Conservation (phyloP, 2,797 vertebrate genomes). For the Setipinna tenuifilis region DNA sequence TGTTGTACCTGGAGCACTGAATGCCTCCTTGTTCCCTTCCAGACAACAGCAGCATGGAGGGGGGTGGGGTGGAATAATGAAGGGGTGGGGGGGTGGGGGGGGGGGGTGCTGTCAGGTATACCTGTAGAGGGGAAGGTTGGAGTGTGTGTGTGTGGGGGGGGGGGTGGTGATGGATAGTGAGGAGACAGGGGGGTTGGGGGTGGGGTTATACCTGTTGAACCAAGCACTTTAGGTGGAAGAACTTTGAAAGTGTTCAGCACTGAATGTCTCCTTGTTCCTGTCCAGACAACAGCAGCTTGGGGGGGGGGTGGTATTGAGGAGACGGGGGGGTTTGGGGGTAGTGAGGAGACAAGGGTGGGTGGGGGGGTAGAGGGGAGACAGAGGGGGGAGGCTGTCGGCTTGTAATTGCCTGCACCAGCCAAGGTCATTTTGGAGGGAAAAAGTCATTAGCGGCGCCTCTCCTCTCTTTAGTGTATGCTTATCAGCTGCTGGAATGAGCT, state of each 20-base stretch:
- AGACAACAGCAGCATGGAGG: conserved; percentile 31
- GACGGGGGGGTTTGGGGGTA: no score
- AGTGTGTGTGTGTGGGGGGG: no score
- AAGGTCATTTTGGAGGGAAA: conserved; percentile 56
- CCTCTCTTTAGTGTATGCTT: conserved; percentile 54
- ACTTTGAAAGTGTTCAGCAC: no score
- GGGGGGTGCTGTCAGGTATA: conserved; percentile 33
- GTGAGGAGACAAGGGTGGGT: no score
- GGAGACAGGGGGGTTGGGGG: no score
- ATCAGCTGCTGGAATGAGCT: conserved; percentile 54
- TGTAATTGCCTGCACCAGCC: conserved; percentile 55
- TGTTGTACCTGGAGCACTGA: conserved; percentile 31
- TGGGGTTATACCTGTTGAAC: no score
- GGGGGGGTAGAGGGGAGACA: no score
- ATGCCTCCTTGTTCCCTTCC: conserved; percentile 36
- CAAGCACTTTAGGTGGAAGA: no score
- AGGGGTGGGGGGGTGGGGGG: not conserved
- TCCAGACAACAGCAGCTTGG: no score
- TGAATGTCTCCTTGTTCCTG: no score
- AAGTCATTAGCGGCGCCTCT: conserved; percentile 54
- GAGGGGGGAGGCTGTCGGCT: conserved; percentile 23
- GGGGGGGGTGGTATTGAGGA: not conserved
- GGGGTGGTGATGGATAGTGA: no score
- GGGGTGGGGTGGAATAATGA: not conserved
- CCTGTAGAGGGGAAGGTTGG: no score